A percentile compares a stretch with the other conserved stretches of the same genome.
phyloP scores from a whole-genome alignment of 1,140 invertebrate species.

The Gonatopus flavifemur region DNA sequence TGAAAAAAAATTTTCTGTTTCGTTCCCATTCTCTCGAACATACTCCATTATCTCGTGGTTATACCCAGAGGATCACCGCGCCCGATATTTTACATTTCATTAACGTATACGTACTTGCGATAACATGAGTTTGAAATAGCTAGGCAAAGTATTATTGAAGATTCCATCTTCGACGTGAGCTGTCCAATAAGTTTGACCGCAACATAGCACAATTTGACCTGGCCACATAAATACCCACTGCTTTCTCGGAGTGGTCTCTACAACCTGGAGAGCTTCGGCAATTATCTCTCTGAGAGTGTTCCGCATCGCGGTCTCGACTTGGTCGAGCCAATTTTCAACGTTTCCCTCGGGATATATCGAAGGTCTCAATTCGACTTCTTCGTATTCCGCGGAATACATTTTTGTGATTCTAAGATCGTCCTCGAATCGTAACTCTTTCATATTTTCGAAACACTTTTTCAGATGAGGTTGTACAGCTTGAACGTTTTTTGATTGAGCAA shows the following conservation, averaged over 20 bases:
- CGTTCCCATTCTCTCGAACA: too few species aligned
- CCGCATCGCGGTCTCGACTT: slow-evolving; percentile 70
- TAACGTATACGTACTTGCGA: slow-evolving; percentile 30
- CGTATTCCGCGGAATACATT: slow-evolving; percentile 79
- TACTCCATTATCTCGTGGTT: too few species aligned
- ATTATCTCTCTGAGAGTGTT: slow-evolving; percentile 61
- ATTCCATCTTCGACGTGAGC: slow-evolving; percentile 64
- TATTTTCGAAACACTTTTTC: slow-evolving; percentile 79
- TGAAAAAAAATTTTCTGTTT: too few species aligned
- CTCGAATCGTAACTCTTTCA: slow-evolving; percentile 71
- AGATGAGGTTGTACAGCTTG: slow-evolving; percentile 77
- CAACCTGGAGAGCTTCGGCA: slow-evolving; percentile 58
- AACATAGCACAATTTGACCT: slow-evolving; percentile 74
- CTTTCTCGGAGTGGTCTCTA: slow-evolving; percentile 57
- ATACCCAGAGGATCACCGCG: too few species aligned
- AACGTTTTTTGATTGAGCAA: slow-evolving; percentile 73
- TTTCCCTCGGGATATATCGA: slow-evolving; percentile 70
- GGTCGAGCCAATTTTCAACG: slow-evolving; percentile 78
- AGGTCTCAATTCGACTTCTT: slow-evolving; percentile 66
- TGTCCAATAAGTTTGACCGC: slow-evolving; percentile 67
- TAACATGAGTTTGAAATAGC: slow-evolving; percentile 58
- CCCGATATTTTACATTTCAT: too few species aligned
- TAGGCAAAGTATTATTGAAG: slow-evolving; percentile 43
- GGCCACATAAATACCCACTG: slow-evolving; percentile 76
- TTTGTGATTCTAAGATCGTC: slow-evolving; percentile 68